A percentile compares a stretch with the other conserved stretches of the same genome.
These are phyloP conservation scores for Trichomalopsis sarcophagae DNA, from an alignment of 1,140 invertebrate genomes.

Conservation along the genomic window DNA sequence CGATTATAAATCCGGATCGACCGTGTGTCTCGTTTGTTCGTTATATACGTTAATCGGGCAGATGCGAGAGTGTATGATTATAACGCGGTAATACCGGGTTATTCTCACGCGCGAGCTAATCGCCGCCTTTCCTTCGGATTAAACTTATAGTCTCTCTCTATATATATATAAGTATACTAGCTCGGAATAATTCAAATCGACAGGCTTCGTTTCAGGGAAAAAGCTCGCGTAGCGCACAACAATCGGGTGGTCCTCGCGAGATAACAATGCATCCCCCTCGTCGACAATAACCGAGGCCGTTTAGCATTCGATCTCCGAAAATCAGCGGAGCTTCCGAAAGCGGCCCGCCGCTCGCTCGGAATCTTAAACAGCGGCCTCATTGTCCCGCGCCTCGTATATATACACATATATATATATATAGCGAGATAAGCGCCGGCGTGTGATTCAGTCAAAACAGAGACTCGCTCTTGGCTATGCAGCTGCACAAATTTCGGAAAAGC, in stretches of 20 bases:
- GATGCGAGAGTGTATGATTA: not conserved
- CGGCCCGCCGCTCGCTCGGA: not conserved
- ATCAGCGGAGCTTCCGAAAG: not conserved
- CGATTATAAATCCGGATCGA: not conserved
- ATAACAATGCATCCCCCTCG: not conserved
- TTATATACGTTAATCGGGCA: not conserved
- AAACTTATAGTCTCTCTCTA: too few species aligned
- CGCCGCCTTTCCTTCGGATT: too few species aligned
- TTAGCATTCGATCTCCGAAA: not conserved
- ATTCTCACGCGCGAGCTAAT: too few species aligned
- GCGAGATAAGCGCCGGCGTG: not conserved
- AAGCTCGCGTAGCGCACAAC: not conserved
- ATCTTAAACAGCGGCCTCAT: not conserved
- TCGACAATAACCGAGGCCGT: not conserved
- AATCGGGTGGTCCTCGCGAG: not conserved
- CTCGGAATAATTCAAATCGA: too few species aligned
- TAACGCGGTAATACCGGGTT: not conserved
- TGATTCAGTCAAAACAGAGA: too few species aligned
- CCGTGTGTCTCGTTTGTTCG: not conserved
- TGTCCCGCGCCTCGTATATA: not conserved
- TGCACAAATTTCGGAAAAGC: not conserved
- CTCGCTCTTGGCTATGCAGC: not conserved
- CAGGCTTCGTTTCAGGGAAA: not conserved
- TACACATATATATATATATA: too few species aligned
- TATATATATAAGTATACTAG: too few species aligned